phyloP scores from a whole-genome alignment of 1,140 invertebrate species.

The Probaryconus sp. region DNA sequence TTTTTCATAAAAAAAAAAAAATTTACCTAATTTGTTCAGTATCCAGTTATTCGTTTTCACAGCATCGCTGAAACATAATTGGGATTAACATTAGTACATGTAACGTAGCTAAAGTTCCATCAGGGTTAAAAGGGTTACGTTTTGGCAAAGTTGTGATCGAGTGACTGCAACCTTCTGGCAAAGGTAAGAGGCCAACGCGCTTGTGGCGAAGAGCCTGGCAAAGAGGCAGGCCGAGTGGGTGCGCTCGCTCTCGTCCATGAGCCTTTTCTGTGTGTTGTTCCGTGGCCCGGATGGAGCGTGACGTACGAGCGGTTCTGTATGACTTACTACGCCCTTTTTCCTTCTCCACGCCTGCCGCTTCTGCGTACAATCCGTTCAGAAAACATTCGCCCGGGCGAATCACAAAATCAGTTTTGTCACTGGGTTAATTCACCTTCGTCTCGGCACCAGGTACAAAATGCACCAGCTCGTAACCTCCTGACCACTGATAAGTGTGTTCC shows the following conservation, averaged over 20 bases:
- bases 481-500: constrained; percentile 21
- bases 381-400: constrained; percentile 69
- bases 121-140: constrained; percentile 45
- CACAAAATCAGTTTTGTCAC: constrained; percentile 40
- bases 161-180: constrained; percentile 53
- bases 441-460: no score
- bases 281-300: constrained; percentile 75
- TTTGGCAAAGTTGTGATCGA: constrained; percentile 51
- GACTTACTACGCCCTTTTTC: constrained; percentile 77
- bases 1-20: no score
- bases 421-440: constrained; percentile 27
- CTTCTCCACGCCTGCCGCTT: constrained; percentile 72
- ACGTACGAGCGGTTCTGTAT: constrained; percentile 75
- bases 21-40: no score
- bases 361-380: constrained; percentile 72
- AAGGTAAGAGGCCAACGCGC: constrained; percentile 59
- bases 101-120: no score
- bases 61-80: no score
- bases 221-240: constrained; percentile 73
- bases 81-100: no score
- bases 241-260: constrained; percentile 65
- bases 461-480: no score
- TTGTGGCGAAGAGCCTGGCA: constrained; percentile 59
- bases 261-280: constrained; percentile 71
- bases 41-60: no score